Conservation (phyloP, 2,113 vertebrate species). For the Forbesichthys papilliferus region DNA sequence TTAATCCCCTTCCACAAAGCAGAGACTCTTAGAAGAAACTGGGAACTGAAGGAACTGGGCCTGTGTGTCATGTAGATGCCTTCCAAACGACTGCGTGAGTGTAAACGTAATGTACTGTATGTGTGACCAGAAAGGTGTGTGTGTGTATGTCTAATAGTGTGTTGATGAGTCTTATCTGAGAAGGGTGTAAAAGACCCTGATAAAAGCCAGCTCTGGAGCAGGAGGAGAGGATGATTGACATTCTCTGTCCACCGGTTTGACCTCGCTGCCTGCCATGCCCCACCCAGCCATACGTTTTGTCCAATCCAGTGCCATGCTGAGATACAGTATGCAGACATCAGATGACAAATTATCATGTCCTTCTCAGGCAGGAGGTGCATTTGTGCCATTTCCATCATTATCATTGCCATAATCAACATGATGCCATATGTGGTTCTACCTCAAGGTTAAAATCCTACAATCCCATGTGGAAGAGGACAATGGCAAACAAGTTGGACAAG, state of each 20-base stretch:
- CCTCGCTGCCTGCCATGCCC: slow-evolving; percentile 52
- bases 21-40: slow-evolving; percentile 6
- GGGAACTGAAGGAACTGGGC: not conserved
- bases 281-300: slow-evolving; percentile 29
- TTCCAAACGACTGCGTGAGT: not conserved
- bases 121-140: not conserved
- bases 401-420: slow-evolving; percentile 51
- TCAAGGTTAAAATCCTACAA: slow-evolving; percentile 81
- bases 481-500: slow-evolving; percentile 58
- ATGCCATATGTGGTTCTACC: slow-evolving; percentile 77
- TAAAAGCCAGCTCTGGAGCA: slow-evolving; percentile 16
- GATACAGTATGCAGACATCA: slow-evolving; percentile 44
- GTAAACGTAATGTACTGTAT: not conserved
- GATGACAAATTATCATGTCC: slow-evolving; percentile 54
- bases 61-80: not conserved
- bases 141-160: not conserved
- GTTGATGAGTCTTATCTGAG: slow-evolving; percentile 33
- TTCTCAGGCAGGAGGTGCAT: slow-evolving; percentile 48
- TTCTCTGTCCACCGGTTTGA: slow-evolving; percentile 3
- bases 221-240: slow-evolving; percentile 24
- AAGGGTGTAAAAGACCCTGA: slow-evolving; percentile 49
- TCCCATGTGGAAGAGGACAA: slow-evolving; percentile 59
- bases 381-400: slow-evolving; percentile 55
- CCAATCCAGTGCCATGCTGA: slow-evolving; percentile 59
- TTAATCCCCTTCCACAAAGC: slow-evolving; percentile 9